Evolutionary conservation across 2,113 vertebrate genomes (phyloP).

Genomic region (Rhinichthys klamathensis): DNA sequence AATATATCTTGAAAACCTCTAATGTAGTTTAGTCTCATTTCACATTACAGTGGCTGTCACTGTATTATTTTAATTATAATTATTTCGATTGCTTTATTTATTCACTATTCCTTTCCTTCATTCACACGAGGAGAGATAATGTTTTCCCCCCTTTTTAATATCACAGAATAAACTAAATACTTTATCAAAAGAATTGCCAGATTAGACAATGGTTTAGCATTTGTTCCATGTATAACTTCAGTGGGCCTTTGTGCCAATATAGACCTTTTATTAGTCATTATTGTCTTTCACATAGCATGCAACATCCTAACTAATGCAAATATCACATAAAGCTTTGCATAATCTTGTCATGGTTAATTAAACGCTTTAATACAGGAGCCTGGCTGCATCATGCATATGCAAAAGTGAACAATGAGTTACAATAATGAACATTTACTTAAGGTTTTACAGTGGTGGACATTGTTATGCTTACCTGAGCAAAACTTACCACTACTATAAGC

Average conservation of each 20-base stretch:
- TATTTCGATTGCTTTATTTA: neutral
- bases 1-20: neutral
- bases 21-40: neutral
- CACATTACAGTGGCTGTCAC: neutral
- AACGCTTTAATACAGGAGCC: conserved; percentile 6
- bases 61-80: neutral
- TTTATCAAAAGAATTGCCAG: neutral
- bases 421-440: neutral
- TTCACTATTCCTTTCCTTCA: neutral
- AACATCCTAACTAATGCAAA: conserved; percentile 15
- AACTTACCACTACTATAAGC: neutral
- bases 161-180: neutral
- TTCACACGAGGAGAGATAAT: neutral
- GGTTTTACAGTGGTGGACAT: neutral
- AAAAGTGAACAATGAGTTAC: conserved; percentile 15
- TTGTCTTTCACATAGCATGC: neutral
- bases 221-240: neutral
- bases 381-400: conserved; percentile 31
- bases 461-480: neutral
- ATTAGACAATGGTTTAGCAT: neutral
- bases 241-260: neutral
- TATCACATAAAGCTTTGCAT: conserved; percentile 13
- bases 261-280: neutral
- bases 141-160: neutral
- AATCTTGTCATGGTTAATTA: conserved; percentile 20